Base-by-base conservation (phyloP, 2,888 invertebrate genomes). In the Beris morrisii region DNA sequence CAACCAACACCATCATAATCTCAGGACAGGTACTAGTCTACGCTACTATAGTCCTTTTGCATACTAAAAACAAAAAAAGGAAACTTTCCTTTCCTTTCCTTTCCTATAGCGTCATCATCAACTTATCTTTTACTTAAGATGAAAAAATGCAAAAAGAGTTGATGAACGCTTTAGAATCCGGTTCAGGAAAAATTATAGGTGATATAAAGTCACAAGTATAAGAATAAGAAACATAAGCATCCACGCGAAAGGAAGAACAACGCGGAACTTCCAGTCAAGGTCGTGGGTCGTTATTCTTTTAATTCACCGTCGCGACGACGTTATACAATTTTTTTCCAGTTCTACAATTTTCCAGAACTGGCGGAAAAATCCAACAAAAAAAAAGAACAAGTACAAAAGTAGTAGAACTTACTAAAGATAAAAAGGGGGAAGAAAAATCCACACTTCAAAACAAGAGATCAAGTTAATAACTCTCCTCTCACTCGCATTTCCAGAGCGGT, bases 281-380 rank as follows among this genome's bases (percentile, higher is more conserved):
- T 75, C 75, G 74, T 72, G 67, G 74, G 75, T 74, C 74, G 74
- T 74, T 73, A 74, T 74, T 74, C 74, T 74, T 74, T 75, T 74
- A 73, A 75, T 73, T 74, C 73, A 71, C 69, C 71, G 72, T 73
- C 71, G 72, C 72, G 72, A 71, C 73, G 65, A 66, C 64, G 9
- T 38, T 38, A 65, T 67, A 53, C 64, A 69, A 67, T 67, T 65
- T 38, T 65, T 69, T 67, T 64, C 65, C 65, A 67, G 67, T 67
- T 58, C 64, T 59, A 67, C 67, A 67, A 59, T 67, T 67, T 52
- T 64, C 59, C 52, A 57, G 28, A 63, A 22, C 22, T 22, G 22
- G 28, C 28, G 7, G 11, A 46, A 46, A 52, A 65, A 67, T 43
- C 64, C 58, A 54, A 48, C 30, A 12, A 43, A 55, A 63, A 43